These are phyloP conservation scores for Rhinopithecus roxellana DNA, from an alignment of 2,113 vertebrate genomes.

Conservation along the genomic window DNA sequence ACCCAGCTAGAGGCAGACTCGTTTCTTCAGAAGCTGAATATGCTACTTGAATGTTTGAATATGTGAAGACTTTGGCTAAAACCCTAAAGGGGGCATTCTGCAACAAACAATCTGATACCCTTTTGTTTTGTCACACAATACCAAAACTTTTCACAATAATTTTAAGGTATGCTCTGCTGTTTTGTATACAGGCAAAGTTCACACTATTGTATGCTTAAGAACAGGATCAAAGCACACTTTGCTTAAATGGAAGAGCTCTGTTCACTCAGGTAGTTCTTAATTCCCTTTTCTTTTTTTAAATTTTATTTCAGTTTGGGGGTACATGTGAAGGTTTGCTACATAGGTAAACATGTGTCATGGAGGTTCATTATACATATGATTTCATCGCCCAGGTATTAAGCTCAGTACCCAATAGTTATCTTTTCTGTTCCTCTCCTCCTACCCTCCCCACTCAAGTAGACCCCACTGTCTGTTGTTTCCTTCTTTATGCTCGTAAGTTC, in stretches of 20 bases:
- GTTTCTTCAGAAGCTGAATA: neutral
- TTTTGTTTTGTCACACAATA: conserved; percentile 42
- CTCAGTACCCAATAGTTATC: no score
- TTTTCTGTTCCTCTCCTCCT: no score
- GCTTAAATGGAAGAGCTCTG: neutral
- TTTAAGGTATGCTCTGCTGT: conserved; percentile 39
- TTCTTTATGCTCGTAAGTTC: no score
- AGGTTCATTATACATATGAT: no score
- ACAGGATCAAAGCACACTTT: neutral
- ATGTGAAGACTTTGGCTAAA: neutral
- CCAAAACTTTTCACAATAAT: conserved; percentile 27
- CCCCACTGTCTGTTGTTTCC: no score
- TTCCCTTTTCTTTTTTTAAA: neutral
- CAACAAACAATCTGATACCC: conserved; percentile 29
- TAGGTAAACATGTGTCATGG: no score
- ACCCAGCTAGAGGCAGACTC: neutral
- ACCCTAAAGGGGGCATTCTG: conserved; percentile 20
- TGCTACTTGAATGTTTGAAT: neutral
- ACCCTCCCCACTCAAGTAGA: no score
- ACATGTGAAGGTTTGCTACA: no score
- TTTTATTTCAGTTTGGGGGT: no score
- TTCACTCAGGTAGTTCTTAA: neutral
- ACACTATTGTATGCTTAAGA: conserved; percentile 2
- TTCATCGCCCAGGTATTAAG: no score
- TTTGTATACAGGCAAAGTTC: conserved; percentile 23